phyloP scores from a whole-genome alignment of 1,140 invertebrate genomes.

The Melipona quadrifasciata region DNA sequence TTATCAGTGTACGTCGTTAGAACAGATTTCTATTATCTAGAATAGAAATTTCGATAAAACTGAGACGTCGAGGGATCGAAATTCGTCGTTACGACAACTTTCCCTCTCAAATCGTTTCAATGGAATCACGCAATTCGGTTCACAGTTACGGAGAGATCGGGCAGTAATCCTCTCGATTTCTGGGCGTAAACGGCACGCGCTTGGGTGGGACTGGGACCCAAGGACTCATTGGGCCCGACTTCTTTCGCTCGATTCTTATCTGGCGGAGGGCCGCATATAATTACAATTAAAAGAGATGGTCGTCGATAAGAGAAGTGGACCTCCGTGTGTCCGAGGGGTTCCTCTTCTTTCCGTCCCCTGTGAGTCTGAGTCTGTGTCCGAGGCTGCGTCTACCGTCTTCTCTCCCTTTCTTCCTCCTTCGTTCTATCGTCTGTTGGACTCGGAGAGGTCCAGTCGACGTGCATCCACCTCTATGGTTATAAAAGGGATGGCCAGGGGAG shows the following conservation, averaged over 20 bases:
- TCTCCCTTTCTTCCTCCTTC: neutral
- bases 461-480: slow-evolving; percentile 74
- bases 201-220: slow-evolving; percentile 74
- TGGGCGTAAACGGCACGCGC: slow-evolving; percentile 81
- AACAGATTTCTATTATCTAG: neutral
- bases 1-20: neutral
- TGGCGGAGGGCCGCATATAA: slow-evolving; percentile 77
- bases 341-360: neutral
- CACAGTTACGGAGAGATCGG: slow-evolving; percentile 48
- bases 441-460: slow-evolving; percentile 55
- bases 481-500: slow-evolving; percentile 56
- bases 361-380: no score
- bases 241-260: slow-evolving; percentile 76
- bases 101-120: neutral
- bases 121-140: slow-evolving; percentile 9
- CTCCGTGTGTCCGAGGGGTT: slow-evolving; percentile 46
- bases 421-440: slow-evolving; percentile 52
- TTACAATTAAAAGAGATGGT: slow-evolving; percentile 82
- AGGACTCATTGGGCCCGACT: slow-evolving; percentile 60
- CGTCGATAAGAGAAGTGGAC: slow-evolving; percentile 71
- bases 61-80: neutral
- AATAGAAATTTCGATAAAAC: neutral
- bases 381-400: neutral
- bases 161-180: slow-evolving; percentile 61
- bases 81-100: neutral